Base-by-base conservation (phyloP, 2,113 vertebrate species). In the Clarias magur region DNA sequence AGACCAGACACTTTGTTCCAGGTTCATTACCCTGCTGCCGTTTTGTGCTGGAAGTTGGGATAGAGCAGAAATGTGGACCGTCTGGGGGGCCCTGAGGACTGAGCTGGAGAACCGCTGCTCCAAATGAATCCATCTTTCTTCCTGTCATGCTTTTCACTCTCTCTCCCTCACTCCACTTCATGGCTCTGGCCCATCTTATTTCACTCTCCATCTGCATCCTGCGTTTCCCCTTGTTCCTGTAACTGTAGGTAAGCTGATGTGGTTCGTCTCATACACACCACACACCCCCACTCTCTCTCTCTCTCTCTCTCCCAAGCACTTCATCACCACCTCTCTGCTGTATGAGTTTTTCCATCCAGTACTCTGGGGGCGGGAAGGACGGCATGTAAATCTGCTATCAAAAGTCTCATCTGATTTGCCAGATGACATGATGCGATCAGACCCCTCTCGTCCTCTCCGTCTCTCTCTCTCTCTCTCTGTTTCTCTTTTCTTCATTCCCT, bases 321-420 rank as follows among this genome's bases (percentile, higher is more conserved):
- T 70, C 38, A 76, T 82, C 78, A 85, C 76, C 80, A 80, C 56
- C 88, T 88, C 83, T 89, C 59, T 65, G 86, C 42, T 63, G 86
- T 67, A 91, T 90, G 80, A 83, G 78, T 85, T 92, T 89, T 67
- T 82, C 87, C 89, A 75, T 62, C 73, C 84, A 34, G 76, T 30
- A 82, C 82, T 38, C 59, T 0, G 56, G 67, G 85, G 60, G 67
- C 84, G 78, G 85, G n/a, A n/a, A 86, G 65, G 25, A 10, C 85
- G 34, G 86, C 68, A 70, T 78, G 59, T 78, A 73, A 78, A 88
- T 91, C 88, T 86, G n/a, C 85, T 83, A 86, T 88, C 78, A 75
- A 63, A 89, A 85, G 86, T 75, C 79, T 42, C n/a, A 56, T 65
- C 83, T 86, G 84, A 82, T 86, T 82, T 78, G 85, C 38, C 53